Evolutionary conservation across 2,797 vertebrate species (phyloP).

Genomic region (Trematomus bernacchii): DNA sequence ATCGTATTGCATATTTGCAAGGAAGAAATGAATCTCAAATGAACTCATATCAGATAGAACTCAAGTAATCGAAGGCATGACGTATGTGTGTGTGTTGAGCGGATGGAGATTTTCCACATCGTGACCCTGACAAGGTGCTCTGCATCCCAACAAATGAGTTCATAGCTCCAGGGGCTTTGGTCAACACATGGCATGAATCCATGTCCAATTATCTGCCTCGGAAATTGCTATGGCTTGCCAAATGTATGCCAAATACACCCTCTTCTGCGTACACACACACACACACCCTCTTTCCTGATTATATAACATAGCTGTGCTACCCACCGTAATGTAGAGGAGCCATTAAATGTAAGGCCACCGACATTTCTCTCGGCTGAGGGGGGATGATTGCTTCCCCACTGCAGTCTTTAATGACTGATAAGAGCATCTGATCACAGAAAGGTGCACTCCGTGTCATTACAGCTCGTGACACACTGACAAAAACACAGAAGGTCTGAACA

Average conservation of each 20-base stretch:
- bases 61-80: constrained; percentile 19
- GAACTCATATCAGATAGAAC: constrained; percentile 34
- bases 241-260: constrained; percentile 58
- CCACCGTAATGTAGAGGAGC: constrained; percentile 41
- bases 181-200: constrained; percentile 60
- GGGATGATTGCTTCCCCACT: constrained; percentile 47
- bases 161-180: constrained; percentile 62
- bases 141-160: constrained; percentile 64
- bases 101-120: constrained; percentile 49
- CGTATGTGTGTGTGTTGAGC: constrained; percentile 14
- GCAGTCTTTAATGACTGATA: constrained; percentile 55
- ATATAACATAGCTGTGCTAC: constrained; percentile 37
- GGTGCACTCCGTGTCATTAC: constrained; percentile 42
- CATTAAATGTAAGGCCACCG: constrained; percentile 53
- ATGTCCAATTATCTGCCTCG: constrained; percentile 75
- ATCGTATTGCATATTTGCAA: constrained; percentile 12
- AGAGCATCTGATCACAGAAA: constrained; percentile 51
- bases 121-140: constrained; percentile 61
- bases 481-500: constrained; percentile 7
- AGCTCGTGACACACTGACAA: constrained; percentile 19
- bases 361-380: constrained; percentile 50
- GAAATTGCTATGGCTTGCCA: constrained; percentile 64
- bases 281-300: constrained; percentile 22
- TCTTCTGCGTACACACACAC: constrained; percentile 15
- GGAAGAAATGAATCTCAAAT: constrained; percentile 45